phyloP scores from a whole-genome alignment of 2,113 vertebrate genomes.

The Symphodus melops region DNA sequence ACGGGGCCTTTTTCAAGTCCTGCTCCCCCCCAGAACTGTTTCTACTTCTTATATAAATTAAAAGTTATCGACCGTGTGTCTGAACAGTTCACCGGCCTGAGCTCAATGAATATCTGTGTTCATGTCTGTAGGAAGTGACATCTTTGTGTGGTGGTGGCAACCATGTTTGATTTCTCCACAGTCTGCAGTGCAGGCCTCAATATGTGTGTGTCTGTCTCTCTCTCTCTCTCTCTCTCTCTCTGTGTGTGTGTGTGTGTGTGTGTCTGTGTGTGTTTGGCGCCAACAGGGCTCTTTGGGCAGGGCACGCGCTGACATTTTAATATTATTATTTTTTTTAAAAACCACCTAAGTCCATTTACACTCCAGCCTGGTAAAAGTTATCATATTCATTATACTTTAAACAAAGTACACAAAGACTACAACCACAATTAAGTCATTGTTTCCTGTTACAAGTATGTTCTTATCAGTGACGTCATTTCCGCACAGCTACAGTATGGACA shows the following conservation, averaged over 20 bases:
- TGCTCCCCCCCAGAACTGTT: neutral
- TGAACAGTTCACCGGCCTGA: accelerated
- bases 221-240: too few species aligned
- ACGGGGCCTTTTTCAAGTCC: slow-evolving; percentile 66
- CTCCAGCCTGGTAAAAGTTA: neutral
- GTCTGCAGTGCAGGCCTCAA: slow-evolving; percentile 56
- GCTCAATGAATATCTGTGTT: neutral
- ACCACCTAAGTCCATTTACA: neutral
- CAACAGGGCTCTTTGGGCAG: slow-evolving; percentile 60
- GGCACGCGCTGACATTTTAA: neutral
- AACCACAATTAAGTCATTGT: neutral
- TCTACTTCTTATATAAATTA: neutral
- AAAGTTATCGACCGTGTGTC: accelerated
- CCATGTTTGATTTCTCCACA: slow-evolving; percentile 75
- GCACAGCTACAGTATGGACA: neutral
- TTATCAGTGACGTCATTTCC: slow-evolving; percentile 43
- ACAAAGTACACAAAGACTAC: neutral
- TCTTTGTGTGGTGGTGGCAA: slow-evolving; percentile 73
- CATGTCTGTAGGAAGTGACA: slow-evolving; percentile 72
- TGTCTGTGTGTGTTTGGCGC: slow-evolving; percentile 76
- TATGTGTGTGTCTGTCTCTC: too few species aligned
- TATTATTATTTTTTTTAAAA: too few species aligned
- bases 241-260: slow-evolving; percentile 9
- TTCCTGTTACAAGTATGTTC: neutral
- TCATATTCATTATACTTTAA: too few species aligned